Evolutionary conservation across 2,888 invertebrate species (phyloP), one percentile per base, ranked within the genome.

Genomic region (Nezara viridula): DNA sequence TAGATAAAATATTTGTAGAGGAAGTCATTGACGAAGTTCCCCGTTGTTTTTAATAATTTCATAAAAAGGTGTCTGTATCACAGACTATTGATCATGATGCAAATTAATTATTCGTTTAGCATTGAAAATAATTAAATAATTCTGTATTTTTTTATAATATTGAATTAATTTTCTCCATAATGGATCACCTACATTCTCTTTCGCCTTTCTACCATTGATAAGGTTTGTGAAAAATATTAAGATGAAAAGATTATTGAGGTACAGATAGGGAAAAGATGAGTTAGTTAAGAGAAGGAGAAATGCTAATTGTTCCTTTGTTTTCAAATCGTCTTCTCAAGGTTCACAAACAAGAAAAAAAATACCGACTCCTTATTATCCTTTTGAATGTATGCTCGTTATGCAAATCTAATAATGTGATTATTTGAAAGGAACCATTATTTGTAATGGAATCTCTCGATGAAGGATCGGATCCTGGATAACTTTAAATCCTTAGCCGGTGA

Each of bases 281-380:
- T 55, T 55, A 55, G 21, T 14, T 52, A 2, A 52, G 24, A 52
- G 55, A 27, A 55, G 55, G 12, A n/a, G 55, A 55, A 55, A 55
- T 55, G 55, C 55, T n/a, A 55, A 55, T 55, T 27, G 55, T 4
- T 27, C 55, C 55, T 55, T 55, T 55, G 55, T 55, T n/a, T 55
- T 55, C 55, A 55, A 55, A 55, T 55, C 55, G 7, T n/a, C 24
- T 55, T 55, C 55, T 55, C 55, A 55, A 55, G 55, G 55, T 55
- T n/a, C n/a, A 55, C 55, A 55, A 55, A 55, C 55, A 55, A 55
- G n/a, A 55, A n/a, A 55, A 55, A 55, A n/a, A 55, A 55, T 10
- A 12, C 10, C 52, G n/a, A 5, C 14, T 21, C 16, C 12, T 55
- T n/a, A 4, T 55, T n/a, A n/a, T n/a, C n/a, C n/a, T 55, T n/a